Evolutionary conservation across 1,140 invertebrate species (phyloP).

Genomic region (Agrypnia vestita): DNA sequence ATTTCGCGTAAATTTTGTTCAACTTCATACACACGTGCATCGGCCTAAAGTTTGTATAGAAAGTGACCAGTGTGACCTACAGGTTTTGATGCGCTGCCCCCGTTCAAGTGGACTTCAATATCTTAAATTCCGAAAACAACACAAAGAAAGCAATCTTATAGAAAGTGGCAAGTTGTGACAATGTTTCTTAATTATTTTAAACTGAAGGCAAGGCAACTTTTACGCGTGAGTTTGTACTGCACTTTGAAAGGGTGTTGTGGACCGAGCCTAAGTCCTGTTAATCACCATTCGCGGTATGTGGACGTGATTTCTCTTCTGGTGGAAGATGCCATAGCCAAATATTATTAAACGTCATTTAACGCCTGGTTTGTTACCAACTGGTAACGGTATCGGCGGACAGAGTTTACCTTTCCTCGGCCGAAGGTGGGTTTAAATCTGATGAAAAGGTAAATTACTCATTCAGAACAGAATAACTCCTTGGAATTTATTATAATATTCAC

Average conservation of each 20-base stretch:
- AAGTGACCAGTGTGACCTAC: slow-evolving; percentile 40
- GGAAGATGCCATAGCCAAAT: slow-evolving; percentile 36
- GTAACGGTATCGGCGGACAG: slow-evolving; percentile 6
- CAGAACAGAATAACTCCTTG: no score
- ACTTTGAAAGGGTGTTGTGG: not conserved
- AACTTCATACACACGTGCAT: not conserved
- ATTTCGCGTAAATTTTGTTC: no score
- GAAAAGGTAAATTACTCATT: no score
- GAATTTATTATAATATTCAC: no score
- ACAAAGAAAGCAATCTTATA: not conserved
- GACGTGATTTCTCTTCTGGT: slow-evolving; percentile 49
- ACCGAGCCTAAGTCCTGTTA: slow-evolving; percentile 35
- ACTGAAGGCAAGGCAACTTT: no score
- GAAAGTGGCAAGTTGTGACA: not conserved
- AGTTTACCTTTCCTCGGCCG: not conserved
- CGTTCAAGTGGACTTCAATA: slow-evolving; percentile 21
- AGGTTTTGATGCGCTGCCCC: slow-evolving; percentile 29
- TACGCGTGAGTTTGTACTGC: no score
- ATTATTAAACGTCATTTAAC: slow-evolving; percentile 48
- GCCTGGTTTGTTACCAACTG: not conserved
- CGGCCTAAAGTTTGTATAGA: slow-evolving; percentile 25
- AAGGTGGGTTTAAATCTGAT: no score
- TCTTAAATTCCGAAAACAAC: not conserved
- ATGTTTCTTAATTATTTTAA: not conserved
- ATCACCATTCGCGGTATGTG: slow-evolving; percentile 42